These are phyloP conservation scores for Stenoptilia bipunctidactyla DNA, from an alignment of 2,888 invertebrate genomes.

Conservation along the genomic window DNA sequence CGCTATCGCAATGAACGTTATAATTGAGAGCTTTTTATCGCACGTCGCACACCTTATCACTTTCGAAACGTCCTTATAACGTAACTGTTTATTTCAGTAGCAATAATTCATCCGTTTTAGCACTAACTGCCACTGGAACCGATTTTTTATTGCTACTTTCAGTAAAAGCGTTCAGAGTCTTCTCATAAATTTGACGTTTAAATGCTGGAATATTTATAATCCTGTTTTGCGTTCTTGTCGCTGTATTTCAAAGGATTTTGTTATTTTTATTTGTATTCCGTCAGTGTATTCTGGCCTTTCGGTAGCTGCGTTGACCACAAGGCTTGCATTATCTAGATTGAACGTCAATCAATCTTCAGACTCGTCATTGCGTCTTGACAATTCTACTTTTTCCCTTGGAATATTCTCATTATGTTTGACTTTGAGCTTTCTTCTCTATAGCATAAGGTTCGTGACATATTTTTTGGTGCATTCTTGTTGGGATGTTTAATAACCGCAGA, in stretches of 20 bases:
- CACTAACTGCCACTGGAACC: not conserved
- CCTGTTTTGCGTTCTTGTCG: not conserved
- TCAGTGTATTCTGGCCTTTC: slow-evolving; percentile 10
- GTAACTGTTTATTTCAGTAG: not conserved
- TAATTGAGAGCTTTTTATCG: slow-evolving; percentile 26
- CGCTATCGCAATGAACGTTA: slow-evolving; percentile 28
- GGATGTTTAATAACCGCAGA: slow-evolving; percentile 9
- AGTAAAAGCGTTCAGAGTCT: not conserved
- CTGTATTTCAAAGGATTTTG: not conserved
- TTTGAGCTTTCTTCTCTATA: not conserved
- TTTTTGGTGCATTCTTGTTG: not conserved
- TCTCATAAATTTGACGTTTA: slow-evolving; percentile 1
- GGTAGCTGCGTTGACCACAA: slow-evolving; percentile 40
- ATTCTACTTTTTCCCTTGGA: slow-evolving; percentile 9
- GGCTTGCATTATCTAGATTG: slow-evolving; percentile 43
- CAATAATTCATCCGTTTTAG: slow-evolving; percentile 1
- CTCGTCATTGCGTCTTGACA: slow-evolving; percentile 23
- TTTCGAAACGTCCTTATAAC: not conserved
- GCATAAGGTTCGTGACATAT: not conserved
- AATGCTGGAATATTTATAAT: not conserved
- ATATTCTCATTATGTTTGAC: not conserved
- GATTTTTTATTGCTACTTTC: not conserved
- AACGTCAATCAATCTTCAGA: slow-evolving; percentile 42
- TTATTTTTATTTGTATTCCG: not conserved
- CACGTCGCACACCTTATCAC: slow-evolving; percentile 5